Evolutionary conservation across 2,888 invertebrate genomes (phyloP), one percentile per base, ranked within the genome.

Genomic region (Acleris cristana): DNA sequence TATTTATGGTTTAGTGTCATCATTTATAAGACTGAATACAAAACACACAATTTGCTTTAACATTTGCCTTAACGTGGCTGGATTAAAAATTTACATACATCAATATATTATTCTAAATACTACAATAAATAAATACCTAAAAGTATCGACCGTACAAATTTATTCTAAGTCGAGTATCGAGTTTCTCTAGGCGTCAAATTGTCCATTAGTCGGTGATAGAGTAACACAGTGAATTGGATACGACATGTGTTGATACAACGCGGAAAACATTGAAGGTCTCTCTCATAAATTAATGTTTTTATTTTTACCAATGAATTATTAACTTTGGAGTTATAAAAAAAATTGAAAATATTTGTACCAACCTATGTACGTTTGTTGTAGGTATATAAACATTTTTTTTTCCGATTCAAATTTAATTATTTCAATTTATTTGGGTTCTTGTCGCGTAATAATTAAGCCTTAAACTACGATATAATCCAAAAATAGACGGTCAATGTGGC

Each of bases 121-220:
- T 54, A 48, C 26, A 58, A 58, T 58, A 18, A 54, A 52, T 53
- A 61, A 40, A 62, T 54, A 30, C 62, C 30, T 53, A 62, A 54
- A 54, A 14, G 45, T 45, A 48, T 30, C 2, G n/a, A 8, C 34
- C 19, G 51, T 53, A 48, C 45, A 62, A 16, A 40, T 19, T 52
- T 61, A 60, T 60, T 60, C 53, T n/a, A 40, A 53, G 45, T 21
- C 14, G 10, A 40, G 59, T 80, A 82, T 86, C 81, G 74, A 68
- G 79, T 85, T 83, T 78, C 83, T 67, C 64, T 72, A 83, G 77
- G 85, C 82, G 84, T 78, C 45, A 54, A 54, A 45, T 30, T 19
- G 62, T 26, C 62, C 26, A 62, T 62, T 62, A 62, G 54, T 45
- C 45, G 54, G 26, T 54, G 54, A 61, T 54, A 62, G 45, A 61